Conservation (phyloP, 2,888 invertebrate species). For the Hydrotaea diabolus region DNA sequence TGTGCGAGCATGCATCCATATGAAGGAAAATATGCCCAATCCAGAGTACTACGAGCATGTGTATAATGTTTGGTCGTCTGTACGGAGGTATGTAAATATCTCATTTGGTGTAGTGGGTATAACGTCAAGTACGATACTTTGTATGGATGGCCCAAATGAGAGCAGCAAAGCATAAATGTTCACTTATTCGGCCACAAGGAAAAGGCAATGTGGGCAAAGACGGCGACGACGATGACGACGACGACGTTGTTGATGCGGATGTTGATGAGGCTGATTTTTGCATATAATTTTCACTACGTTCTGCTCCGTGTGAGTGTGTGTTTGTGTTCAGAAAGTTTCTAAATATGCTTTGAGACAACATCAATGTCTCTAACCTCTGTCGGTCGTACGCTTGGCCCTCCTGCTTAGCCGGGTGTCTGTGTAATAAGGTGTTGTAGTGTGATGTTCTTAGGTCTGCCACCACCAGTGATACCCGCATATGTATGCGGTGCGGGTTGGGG, state of each 20-base stretch:
- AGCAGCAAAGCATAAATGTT: slow-evolving; percentile 18
- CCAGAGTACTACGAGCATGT: neutral
- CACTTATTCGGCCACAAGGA: neutral
- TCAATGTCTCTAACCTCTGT: neutral
- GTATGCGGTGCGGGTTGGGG: neutral
- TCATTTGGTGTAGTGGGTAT: neutral
- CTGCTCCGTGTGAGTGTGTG: slow-evolving; percentile 25
- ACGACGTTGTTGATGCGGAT: neutral
- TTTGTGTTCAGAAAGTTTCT: slow-evolving; percentile 42
- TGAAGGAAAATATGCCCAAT: neutral
- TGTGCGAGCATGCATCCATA: neutral
- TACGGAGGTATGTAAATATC: neutral
- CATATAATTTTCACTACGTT: slow-evolving; percentile 71
- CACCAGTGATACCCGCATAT: neutral
- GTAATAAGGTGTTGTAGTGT: slow-evolving; percentile 32
- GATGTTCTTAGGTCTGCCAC: neutral
- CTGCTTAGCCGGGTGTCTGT: neutral
- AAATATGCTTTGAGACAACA: slow-evolving; percentile 19
- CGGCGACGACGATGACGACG: neutral
- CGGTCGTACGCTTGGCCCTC: neutral
- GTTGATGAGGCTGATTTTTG: slow-evolving; percentile 63
- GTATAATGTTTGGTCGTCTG: neutral
- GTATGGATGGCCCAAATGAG: neutral
- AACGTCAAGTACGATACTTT: neutral
- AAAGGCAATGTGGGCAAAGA: neutral